phyloP scores from a whole-genome alignment of 92 coral and sea anemone species.

The Phymanthus crucifer region DNA sequence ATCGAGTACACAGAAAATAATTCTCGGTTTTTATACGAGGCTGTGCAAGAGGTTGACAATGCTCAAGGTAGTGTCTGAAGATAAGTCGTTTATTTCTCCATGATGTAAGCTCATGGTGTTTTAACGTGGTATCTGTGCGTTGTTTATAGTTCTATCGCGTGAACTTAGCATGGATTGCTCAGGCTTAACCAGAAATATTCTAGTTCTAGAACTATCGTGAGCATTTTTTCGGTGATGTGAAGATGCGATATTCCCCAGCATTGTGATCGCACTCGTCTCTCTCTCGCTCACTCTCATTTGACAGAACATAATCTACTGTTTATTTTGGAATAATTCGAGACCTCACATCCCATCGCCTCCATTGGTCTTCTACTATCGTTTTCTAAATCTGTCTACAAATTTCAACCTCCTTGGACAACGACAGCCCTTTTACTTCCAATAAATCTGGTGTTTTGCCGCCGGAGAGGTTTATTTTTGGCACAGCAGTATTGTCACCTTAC shows the following conservation, averaged over 20 bases:
- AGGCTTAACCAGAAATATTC: background rate
- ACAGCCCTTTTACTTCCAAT: background rate
- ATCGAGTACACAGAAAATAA: slow-evolving; percentile 96
- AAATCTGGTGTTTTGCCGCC: background rate
- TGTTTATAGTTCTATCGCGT: background rate
- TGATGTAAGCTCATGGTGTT: background rate
- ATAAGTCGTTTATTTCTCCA: background rate
- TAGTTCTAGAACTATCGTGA: background rate
- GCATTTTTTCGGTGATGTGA: background rate
- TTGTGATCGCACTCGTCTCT: background rate
- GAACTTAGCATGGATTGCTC: background rate
- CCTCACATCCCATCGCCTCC: background rate
- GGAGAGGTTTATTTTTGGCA: background rate
- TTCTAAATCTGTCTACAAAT: background rate
- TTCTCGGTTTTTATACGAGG: slow-evolving; percentile 78
- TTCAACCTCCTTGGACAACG: background rate
- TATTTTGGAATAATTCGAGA: background rate
- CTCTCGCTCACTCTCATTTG: background rate
- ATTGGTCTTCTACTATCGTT: background rate
- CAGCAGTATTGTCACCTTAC: background rate
- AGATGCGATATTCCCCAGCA: background rate
- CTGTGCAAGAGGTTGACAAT: slow-evolving; percentile 80
- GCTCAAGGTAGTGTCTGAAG: slow-evolving; percentile 69
- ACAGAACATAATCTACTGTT: background rate
- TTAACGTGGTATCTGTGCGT: background rate